phyloP scores from a whole-genome alignment of 2,888 invertebrate genomes.

The Amiota communis region DNA sequence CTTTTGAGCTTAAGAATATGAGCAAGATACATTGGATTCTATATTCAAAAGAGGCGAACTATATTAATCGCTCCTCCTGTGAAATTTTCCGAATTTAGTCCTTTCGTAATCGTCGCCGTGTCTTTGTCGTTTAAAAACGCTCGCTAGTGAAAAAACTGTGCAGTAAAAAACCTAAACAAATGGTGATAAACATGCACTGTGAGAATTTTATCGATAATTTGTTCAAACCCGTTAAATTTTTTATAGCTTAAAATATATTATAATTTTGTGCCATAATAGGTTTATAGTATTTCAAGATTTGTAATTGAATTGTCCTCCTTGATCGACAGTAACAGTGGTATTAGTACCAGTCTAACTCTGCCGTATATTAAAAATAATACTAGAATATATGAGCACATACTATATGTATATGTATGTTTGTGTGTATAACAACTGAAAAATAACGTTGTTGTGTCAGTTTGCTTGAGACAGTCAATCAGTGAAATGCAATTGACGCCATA shows the following conservation, averaged over 20 bases:
- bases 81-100: constrained; percentile 62
- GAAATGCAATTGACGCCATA: too few species aligned
- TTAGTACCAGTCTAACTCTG: too few species aligned
- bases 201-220: background rate
- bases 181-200: constrained; percentile 15
- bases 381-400: too few species aligned
- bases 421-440: too few species aligned
- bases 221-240: background rate
- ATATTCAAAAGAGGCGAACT: constrained; percentile 32
- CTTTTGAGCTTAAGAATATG: constrained; percentile 7
- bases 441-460: too few species aligned
- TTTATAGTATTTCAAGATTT: too few species aligned
- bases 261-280: too few species aligned
- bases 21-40: constrained; percentile 44
- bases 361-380: too few species aligned
- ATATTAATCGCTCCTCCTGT: constrained; percentile 39
- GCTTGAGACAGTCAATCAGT: too few species aligned
- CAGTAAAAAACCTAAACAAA: background rate
- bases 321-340: too few species aligned
- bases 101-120: constrained; percentile 69
- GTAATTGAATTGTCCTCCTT: too few species aligned
- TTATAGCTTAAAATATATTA: background rate
- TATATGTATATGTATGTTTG: too few species aligned
- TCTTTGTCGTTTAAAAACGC: constrained; percentile 52
- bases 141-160: background rate